Conservation (phyloP, 1,140 invertebrate species). For the Theocolax elegans region DNA sequence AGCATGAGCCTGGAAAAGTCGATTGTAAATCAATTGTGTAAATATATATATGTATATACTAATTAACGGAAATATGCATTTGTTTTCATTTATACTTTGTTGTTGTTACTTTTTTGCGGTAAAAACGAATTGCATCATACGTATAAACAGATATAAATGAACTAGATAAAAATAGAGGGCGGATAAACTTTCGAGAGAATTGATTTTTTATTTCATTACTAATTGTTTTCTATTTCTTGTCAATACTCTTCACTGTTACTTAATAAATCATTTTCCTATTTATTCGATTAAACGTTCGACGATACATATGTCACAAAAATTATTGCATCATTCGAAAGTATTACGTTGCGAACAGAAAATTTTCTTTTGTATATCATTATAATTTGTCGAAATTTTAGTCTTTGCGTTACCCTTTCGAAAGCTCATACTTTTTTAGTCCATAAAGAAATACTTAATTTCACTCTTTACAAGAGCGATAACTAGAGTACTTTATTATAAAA, state of each 20-base stretch:
- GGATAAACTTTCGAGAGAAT: slow-evolving; percentile 11
- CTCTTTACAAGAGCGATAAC: background rate
- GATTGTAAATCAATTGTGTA: slow-evolving; percentile 26
- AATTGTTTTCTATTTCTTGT: too few species aligned
- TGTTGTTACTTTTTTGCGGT: slow-evolving; percentile 8
- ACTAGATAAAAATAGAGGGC: background rate
- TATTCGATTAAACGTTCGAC: background rate
- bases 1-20: slow-evolving; percentile 40
- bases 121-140: slow-evolving; percentile 29
- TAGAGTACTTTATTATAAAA: background rate
- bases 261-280: background rate
- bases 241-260: too few species aligned
- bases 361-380: background rate
- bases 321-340: slow-evolving; percentile 15
- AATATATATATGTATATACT: slow-evolving; percentile 19
- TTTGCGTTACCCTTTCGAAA: too few species aligned
- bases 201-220: too few species aligned
- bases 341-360: slow-evolving; percentile 1
- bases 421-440: too few species aligned
- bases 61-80: slow-evolving; percentile 22
- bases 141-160: background rate
- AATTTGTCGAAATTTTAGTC: background rate
- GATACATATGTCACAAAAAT: background rate
- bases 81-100: too few species aligned
- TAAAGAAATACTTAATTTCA: background rate